Evolutionary conservation across 2,797 vertebrate species (phyloP), one percentile per base, ranked within the genome.

Genomic region (Argya squamiceps): DNA sequence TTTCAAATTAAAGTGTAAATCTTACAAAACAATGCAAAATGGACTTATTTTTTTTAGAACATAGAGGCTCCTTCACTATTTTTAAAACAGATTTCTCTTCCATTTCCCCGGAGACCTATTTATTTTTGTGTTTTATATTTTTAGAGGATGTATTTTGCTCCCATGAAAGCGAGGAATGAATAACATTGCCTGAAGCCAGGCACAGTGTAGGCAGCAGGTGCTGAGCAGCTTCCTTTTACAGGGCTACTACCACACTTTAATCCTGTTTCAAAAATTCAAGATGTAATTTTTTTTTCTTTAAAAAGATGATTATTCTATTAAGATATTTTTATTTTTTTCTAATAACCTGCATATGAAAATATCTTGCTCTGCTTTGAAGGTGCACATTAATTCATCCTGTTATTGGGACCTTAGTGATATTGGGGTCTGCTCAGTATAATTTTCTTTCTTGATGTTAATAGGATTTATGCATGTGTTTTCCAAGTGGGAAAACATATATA

Each of bases 1-100:
- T 96, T 97, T 93, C 83, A 96, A 95, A 95, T 95, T 96, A 89
- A 96, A 93, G 75, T 70, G 90, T 93, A 96, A 96, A 96, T 97
- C 91, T 96, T 92, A 79, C 36, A 92, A 97, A 96, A 94, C 82
- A 81, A 93, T 96, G 81, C 79, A 91, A 96, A 96, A 92, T 74
- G 44, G 62, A 47, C 62, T 84, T 67, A 29, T 84, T 90, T 85
- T 85, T 93, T 94, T 93, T 89, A 84, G 69, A 95, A 84, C 63
- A 63, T 39, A 64, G 41, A 94, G 47, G 23, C 41, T 88, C 53
- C 44, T 89, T 75, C 63, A 10, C 78, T 96, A 88, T 96, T 94
- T 95, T 96, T 78, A 91, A 95, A 94, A 84, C 85, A 27, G 44
- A 88, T 95, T 95, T 93, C 77, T 94, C 65, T 84, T 90, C 77